Base-by-base conservation (phyloP, 2,113 vertebrate species). In the Ochotona curzoniae region DNA sequence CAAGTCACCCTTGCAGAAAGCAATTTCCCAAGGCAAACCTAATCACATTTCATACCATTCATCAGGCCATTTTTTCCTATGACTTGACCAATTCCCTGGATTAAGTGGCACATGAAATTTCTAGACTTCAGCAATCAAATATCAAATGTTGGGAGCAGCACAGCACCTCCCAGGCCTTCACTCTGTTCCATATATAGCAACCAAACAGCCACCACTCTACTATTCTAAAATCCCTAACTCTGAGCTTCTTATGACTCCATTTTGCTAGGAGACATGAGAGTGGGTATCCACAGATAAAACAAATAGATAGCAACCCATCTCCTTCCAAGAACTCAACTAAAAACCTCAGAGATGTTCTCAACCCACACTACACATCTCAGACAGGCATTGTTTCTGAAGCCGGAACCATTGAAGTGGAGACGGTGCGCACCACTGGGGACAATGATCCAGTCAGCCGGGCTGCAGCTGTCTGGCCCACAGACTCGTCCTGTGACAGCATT, bases 381-480 rank as follows among this genome's bases (percentile, higher is more conserved):
- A 82, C 28, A 69, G 78, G 83, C 64, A 57, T 47, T 12, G 1
- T 44, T 91, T 73, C 89, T 57, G 91, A 84, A 23, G 57, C 89
- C 2, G 0, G 93, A 97, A 93, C 94, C 86, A 89, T 95, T 96
- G 81, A 96, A 82, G 83, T 30, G 67, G 82, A 94, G 87, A 94
- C 60, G 79, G 63, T 25, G 64, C 38, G 76, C 20, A 74, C 93
- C 67, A 3, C 89, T 78, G 63, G 70, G 93, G 96, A 98, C 97
- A 98, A 96, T 95, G 96, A 76, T 91, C 94, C 2, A 98, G 98
- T 97, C 97, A 61, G 74, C 26, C 25, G 17, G 82, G 82, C 87
- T 73, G 95, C 96, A 98, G 96, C 97, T 97, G 96, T 93, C 94
- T 96, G 78, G 93, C 90, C 96, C 96, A 87, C 57, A 67, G 94